Conservation (phyloP, 2,797 vertebrate genomes). For the Smutsia temminckii region DNA sequence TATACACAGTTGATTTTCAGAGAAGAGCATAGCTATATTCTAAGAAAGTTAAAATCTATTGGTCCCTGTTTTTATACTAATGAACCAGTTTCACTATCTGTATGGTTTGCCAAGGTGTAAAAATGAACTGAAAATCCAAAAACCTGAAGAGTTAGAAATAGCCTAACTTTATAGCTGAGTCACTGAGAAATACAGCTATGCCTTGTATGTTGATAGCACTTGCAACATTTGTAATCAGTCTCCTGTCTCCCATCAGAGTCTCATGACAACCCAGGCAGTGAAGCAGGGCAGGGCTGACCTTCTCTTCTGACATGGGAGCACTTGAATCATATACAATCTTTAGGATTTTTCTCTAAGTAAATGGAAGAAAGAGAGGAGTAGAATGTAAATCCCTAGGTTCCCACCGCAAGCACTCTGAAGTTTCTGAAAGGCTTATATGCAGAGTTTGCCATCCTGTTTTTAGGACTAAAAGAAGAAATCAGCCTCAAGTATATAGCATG, state of each 20-base stretch:
- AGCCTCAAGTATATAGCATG: background rate
- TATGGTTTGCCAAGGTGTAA: background rate
- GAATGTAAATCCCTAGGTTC: background rate
- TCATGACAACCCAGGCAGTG: background rate
- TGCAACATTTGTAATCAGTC: background rate
- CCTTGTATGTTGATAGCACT: background rate
- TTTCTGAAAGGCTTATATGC: background rate
- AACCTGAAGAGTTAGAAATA: background rate
- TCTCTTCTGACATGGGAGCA: background rate
- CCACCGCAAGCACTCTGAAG: background rate
- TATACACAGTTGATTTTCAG: background rate
- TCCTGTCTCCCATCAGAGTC: background rate
- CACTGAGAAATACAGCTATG: background rate
- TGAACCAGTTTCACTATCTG: background rate
- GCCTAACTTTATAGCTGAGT: background rate
- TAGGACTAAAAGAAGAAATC: background rate
- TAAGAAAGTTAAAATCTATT: background rate
- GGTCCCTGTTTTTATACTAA: background rate
- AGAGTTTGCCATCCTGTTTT: background rate
- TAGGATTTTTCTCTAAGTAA: background rate
- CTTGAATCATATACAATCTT: background rate
- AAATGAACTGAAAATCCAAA: background rate
- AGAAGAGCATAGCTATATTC: background rate
- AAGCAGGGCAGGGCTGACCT: background rate
- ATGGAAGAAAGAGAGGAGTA: background rate